Conservation (phyloP, 2,113 vertebrate genomes). For the Syngnathus scovelli region DNA sequence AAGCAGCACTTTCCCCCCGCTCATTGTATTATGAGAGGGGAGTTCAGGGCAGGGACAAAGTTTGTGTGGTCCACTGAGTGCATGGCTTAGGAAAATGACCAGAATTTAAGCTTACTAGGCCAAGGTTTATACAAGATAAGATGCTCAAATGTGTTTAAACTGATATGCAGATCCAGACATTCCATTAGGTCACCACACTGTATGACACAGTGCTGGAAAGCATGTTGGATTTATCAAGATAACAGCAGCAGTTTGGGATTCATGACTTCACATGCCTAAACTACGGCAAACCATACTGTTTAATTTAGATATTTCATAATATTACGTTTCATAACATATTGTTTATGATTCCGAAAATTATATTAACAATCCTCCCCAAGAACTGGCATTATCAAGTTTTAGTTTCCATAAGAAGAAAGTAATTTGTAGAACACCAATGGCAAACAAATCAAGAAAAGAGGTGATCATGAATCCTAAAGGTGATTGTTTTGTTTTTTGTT, state of each 20-base stretch:
- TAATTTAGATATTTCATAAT: slow-evolving; percentile 1
- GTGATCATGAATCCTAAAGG: not conserved
- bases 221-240: slow-evolving; percentile 15
- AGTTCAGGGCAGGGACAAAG: slow-evolving; percentile 20
- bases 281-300: not conserved
- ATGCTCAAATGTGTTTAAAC: slow-evolving; percentile 50
- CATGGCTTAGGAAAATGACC: slow-evolving; percentile 43
- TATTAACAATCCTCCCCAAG: not conserved
- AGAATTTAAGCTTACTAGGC: slow-evolving; percentile 40
- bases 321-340: too few species aligned
- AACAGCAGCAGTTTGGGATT: not conserved
- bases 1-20: slow-evolving; percentile 7
- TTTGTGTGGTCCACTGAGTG: slow-evolving; percentile 52
- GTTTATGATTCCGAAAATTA: not conserved
- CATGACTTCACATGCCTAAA: not conserved
- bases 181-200: slow-evolving; percentile 48
- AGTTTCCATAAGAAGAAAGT: not conserved
- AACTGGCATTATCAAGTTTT: not conserved
- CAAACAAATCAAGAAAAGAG: not conserved
- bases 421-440: not conserved
- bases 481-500: too few species aligned
- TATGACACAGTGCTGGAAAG: slow-evolving; percentile 29
- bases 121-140: slow-evolving; percentile 60
- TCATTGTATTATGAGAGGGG: slow-evolving; percentile 1
- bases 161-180: slow-evolving; percentile 53